phyloP scores from a whole-genome alignment of 2,797 vertebrate species.

The Sebastolobus alascanus region DNA sequence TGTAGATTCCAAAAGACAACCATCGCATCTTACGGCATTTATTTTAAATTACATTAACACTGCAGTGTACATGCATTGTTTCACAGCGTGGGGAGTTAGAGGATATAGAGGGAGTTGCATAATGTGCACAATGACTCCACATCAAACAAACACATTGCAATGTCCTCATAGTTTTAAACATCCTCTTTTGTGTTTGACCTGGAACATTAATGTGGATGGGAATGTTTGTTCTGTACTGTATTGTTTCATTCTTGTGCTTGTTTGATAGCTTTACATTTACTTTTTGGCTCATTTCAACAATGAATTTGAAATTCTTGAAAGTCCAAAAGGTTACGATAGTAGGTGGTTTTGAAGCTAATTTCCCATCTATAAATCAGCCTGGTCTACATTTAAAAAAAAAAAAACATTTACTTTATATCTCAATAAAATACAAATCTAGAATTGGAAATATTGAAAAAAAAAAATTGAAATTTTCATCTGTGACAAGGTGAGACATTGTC shows the following conservation, averaged over 20 bases:
- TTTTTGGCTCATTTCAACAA: not conserved
- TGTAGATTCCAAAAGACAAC: not conserved
- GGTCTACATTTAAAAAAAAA: not conserved
- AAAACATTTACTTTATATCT: not conserved
- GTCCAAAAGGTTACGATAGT: not conserved
- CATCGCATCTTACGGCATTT: not conserved
- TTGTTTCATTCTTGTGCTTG: not conserved
- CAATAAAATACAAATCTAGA: not conserved
- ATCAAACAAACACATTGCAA: not conserved
- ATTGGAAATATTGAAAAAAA: not conserved
- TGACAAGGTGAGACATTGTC: constrained; percentile 30
- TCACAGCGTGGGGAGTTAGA: not conserved
- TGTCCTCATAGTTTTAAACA: not conserved
- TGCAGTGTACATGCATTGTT: not conserved
- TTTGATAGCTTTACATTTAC: not conserved
- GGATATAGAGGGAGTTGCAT: not conserved
- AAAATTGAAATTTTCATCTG: too few species aligned
- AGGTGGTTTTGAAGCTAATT: not conserved
- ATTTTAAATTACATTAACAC: not conserved
- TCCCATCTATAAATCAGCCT: not conserved
- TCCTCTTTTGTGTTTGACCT: not conserved
- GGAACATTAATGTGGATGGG: not conserved
- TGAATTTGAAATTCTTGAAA: not conserved
- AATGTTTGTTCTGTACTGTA: not conserved
- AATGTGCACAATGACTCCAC: constrained; percentile 6